These are phyloP conservation scores for Temnothorax ravouxi DNA, from an alignment of 2,888 invertebrate genomes.

Conservation along the genomic window DNA sequence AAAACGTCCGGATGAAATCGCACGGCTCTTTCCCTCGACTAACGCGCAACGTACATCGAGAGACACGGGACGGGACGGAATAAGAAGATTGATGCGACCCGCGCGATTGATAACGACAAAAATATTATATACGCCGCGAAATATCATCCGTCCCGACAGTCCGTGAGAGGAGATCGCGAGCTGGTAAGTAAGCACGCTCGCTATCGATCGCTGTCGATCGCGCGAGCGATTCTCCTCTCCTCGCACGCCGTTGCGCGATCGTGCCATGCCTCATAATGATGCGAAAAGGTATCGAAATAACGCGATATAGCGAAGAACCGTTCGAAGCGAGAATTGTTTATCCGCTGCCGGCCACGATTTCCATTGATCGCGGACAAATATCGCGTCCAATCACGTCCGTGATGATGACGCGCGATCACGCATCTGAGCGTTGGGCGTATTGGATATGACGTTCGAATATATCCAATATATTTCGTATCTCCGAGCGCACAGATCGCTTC, in stretches of 20 bases:
- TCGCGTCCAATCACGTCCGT: constrained; percentile 16
- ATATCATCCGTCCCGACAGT: neutral
- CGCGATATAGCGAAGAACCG: neutral
- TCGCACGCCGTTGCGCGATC: neutral
- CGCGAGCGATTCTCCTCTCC: neutral
- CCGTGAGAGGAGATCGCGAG: constrained; percentile 48
- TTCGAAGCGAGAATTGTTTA: constrained; percentile 30
- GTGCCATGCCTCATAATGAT: neutral
- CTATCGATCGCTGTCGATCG: neutral
- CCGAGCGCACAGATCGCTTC: neutral
- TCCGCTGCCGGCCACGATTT: constrained; percentile 20
- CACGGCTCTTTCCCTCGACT: constrained; percentile 52
- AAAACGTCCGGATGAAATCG: constrained; percentile 67
- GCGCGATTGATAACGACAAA: constrained; percentile 71
- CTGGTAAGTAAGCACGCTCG: constrained; percentile 54
- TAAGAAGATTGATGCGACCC: constrained; percentile 71
- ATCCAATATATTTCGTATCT: constrained; percentile 14
- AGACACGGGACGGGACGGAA: constrained; percentile 36
- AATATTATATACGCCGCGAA: constrained; percentile 59
- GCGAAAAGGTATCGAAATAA: constrained; percentile 6
- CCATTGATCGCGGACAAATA: constrained; percentile 9
- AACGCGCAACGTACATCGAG: constrained; percentile 45
- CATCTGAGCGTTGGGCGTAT: constrained; percentile 32
- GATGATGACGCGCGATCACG: constrained; percentile 42
- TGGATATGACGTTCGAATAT: constrained; percentile 1